Evolutionary conservation across 2,888 invertebrate species (phyloP), one percentile per base, ranked within the genome.

Genomic region (Polyommatus iphigenia): DNA sequence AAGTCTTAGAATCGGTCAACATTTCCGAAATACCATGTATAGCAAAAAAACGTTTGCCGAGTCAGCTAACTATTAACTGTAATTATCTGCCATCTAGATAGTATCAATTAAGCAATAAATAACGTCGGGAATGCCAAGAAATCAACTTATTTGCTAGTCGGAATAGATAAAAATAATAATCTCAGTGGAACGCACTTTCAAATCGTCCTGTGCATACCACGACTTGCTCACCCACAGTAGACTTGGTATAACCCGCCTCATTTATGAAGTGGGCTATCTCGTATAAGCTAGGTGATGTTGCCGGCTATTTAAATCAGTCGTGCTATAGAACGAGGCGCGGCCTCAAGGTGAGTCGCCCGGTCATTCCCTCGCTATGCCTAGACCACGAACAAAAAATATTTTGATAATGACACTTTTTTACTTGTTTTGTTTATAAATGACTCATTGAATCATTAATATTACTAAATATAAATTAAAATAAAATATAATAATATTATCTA

Each of bases 151-250:
- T 13, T 15, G 29, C 29, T 29, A 67, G 29, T 67, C 18, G 67
- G 67, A 32, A 67, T 67, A 67, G 15, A 67, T 50, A 50, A 73
- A 73, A 24, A 50, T 75, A 75, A 85, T 86, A 86, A 84, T 85
- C 84, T 85, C 85, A 86, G 81, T 86, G 84, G 86, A 86, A 85
- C 86, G 91, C 88, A 93, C 91, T 93, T 93, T 93, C 91, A 91
- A 92, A 92, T 91, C 85, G 88, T 85, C 86, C 86, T 85, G 76
- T 91, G 90, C 94, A 94, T 94, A 93, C 94, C 93, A 87, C 89
- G 89, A 92, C 93, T 90, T 88, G 92, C 91, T 94, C 93, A 94
- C 93, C 93, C 93, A 93, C 92, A 93, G 91, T 86, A 86, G 93
- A 93, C 93, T 92, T 93, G 93, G 79, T 79, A 90, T 87, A 85